phyloP scores from a whole-genome alignment of 2,113 vertebrate species.

The Nematolebias whitei region DNA sequence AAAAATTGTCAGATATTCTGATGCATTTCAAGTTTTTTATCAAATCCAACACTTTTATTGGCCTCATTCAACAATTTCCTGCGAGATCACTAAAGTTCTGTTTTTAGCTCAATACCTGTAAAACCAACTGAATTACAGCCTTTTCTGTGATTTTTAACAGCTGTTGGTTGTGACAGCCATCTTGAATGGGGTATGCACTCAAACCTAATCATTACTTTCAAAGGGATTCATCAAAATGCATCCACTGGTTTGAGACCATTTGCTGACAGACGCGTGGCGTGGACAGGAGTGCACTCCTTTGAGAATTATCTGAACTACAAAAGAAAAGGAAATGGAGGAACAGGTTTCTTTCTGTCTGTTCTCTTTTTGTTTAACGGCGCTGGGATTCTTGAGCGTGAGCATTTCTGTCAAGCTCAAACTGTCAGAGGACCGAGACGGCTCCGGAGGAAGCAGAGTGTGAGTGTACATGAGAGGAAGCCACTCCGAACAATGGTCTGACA shows the following conservation, averaged over 20 bases:
- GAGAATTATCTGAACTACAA: slow-evolving; percentile 11
- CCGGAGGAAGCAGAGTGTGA: slow-evolving; percentile 9
- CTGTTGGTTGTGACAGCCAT: too few relatives aligned
- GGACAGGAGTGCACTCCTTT: slow-evolving; percentile 27
- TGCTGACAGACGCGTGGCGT: too few relatives aligned
- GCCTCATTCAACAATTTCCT: too few relatives aligned
- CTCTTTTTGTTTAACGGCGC: slow-evolving; percentile 1
- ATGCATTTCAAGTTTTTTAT: not conserved
- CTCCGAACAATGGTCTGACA: slow-evolving; percentile 47
- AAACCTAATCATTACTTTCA: too few relatives aligned
- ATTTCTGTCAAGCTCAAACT: slow-evolving; percentile 9
- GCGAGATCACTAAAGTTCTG: too few relatives aligned
- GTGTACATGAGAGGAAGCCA: slow-evolving; percentile 32
- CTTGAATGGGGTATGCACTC: too few relatives aligned
- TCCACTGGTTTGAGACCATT: too few relatives aligned
- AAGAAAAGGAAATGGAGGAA: slow-evolving; percentile 4
- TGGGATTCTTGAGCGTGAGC: slow-evolving; percentile 15
- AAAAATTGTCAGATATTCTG: not conserved
- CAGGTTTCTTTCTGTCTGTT: not conserved
- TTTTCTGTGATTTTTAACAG: too few relatives aligned
- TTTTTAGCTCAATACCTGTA: too few relatives aligned
- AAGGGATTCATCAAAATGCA: too few relatives aligned
- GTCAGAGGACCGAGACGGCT: slow-evolving; percentile 3
- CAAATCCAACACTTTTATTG: not conserved
- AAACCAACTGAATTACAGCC: too few relatives aligned